Percentiles rank a stretch among this genome's conserved stretches.
Conservation (phyloP, 2,888 invertebrate species). For the Papilio gigon region DNA sequence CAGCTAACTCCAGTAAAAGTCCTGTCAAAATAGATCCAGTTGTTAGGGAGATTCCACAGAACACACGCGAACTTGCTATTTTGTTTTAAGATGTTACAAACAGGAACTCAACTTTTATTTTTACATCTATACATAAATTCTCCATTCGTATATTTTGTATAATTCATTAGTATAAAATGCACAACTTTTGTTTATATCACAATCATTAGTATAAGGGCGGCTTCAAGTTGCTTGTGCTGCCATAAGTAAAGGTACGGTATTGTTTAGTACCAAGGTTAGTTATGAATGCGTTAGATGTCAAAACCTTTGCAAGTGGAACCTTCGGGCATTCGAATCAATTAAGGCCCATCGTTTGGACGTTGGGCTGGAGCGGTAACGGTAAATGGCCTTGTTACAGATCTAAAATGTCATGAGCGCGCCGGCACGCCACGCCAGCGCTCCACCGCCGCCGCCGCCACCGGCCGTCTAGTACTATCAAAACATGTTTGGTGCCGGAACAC, state of each 20-base stretch:
- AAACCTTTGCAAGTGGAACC: conserved; percentile 49
- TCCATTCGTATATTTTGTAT: not conserved
- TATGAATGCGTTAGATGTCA: conserved; percentile 21
- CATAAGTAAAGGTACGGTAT: conserved; percentile 16
- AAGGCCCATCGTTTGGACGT: conserved; percentile 59
- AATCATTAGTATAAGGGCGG: not conserved
- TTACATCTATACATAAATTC: no score
- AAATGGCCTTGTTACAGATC: conserved; percentile 78
- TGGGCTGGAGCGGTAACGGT: conserved; percentile 65
- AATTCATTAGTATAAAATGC: not conserved
- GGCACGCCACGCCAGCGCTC: not conserved
- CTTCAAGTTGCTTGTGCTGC: not conserved
- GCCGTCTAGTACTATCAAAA: conserved; percentile 27
- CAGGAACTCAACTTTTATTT: no score
- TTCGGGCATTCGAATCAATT: conserved; percentile 68
- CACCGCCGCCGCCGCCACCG: conserved; percentile 20
- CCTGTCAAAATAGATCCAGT: no score
- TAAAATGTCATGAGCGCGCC: conserved; percentile 44
- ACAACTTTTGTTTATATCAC: not conserved
- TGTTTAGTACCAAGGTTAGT: conserved; percentile 6
- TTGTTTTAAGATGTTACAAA: no score
- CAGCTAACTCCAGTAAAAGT: no score
- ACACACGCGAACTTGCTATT: no score
- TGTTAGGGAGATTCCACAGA: no score
- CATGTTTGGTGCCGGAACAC: conserved; percentile 30